These are phyloP conservation scores for Agriopis aurantiaria DNA, from an alignment of 2,888 invertebrate genomes.

Conservation along the genomic window DNA sequence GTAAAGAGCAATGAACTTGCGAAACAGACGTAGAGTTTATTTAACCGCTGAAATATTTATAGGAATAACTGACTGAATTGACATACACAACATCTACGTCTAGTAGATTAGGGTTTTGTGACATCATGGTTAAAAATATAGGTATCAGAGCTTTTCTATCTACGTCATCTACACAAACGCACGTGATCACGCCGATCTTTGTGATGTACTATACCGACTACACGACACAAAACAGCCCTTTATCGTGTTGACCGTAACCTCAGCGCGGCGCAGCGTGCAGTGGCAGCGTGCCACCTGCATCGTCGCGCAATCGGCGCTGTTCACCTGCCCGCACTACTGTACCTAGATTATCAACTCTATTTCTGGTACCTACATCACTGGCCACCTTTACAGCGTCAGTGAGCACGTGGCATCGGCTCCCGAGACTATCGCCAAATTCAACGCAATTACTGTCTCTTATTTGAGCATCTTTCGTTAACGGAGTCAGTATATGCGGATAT, in stretches of 20 bases:
- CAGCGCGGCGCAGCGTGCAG: constrained; percentile 35
- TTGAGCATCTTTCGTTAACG: constrained; percentile 39
- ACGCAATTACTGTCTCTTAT: constrained; percentile 49
- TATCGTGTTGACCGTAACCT: constrained; percentile 63
- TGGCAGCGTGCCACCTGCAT: constrained; percentile 63
- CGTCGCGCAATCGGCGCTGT: constrained; percentile 56
- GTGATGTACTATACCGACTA: constrained; percentile 14
- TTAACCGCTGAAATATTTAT: constrained; percentile 21
- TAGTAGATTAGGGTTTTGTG: constrained; percentile 1
- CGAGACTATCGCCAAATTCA: constrained; percentile 56
- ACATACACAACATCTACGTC: constrained; percentile 13
- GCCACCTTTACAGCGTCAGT: constrained; percentile 70
- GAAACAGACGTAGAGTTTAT: constrained; percentile 20
- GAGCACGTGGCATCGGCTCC: constrained; percentile 73
- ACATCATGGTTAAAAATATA: constrained; percentile 20
- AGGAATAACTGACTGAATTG: constrained; percentile 28
- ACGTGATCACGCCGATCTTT: constrained; percentile 8
- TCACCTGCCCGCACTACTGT: constrained; percentile 68
- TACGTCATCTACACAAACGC: constrained; percentile 22
- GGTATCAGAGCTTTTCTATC: not conserved
- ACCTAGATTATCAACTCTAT: constrained; percentile 61
- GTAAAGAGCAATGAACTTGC: constrained; percentile 55
- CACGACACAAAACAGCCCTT: constrained; percentile 28
- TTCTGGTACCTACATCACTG: constrained; percentile 72
- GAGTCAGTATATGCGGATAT: constrained; percentile 31